Conservation (phyloP, 2,797 vertebrate genomes). For the Huso huso region DNA sequence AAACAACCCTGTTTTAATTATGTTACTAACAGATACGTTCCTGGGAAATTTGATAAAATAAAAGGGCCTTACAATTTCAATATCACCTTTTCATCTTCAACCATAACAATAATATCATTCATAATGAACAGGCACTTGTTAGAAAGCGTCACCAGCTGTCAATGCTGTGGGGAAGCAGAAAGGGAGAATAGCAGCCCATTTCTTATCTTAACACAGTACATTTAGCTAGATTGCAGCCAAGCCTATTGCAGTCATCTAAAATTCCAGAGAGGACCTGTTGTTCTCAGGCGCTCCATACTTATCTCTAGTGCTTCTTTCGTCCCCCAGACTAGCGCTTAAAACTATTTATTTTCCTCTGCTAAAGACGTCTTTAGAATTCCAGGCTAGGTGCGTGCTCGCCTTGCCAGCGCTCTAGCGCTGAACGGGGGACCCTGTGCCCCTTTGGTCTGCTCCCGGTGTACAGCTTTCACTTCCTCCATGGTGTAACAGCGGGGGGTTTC, state of each 20-base stretch:
- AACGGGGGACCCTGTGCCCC: slow-evolving; percentile 12
- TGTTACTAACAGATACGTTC: too few relatives aligned
- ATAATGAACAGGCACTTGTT: too few relatives aligned
- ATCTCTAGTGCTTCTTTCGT: not conserved
- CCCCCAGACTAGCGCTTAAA: not conserved
- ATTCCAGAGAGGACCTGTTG: not conserved
- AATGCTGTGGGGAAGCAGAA: too few relatives aligned
- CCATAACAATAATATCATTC: too few relatives aligned
- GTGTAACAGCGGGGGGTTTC: slow-evolving; percentile 28
- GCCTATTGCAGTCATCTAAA: not conserved
- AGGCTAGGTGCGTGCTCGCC: not conserved
- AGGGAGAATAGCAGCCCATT: too few relatives aligned
- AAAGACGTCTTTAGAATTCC: slow-evolving; percentile 3
- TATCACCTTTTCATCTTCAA: too few relatives aligned
- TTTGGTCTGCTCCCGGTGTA: slow-evolving; percentile 15
- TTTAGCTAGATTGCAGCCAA: not conserved
- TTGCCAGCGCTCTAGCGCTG: slow-evolving; percentile 4
- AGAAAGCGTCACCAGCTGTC: too few relatives aligned
- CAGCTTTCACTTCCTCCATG: slow-evolving; percentile 21
- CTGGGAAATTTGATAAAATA: too few relatives aligned
- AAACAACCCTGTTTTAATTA: too few relatives aligned
- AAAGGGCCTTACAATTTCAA: too few relatives aligned
- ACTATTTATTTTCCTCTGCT: slow-evolving; percentile 4
- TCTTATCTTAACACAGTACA: too few relatives aligned
- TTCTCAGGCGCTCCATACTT: not conserved